These are phyloP conservation scores for Menidia menidia DNA, from an alignment of 2,797 vertebrate species.

Conservation along the genomic window DNA sequence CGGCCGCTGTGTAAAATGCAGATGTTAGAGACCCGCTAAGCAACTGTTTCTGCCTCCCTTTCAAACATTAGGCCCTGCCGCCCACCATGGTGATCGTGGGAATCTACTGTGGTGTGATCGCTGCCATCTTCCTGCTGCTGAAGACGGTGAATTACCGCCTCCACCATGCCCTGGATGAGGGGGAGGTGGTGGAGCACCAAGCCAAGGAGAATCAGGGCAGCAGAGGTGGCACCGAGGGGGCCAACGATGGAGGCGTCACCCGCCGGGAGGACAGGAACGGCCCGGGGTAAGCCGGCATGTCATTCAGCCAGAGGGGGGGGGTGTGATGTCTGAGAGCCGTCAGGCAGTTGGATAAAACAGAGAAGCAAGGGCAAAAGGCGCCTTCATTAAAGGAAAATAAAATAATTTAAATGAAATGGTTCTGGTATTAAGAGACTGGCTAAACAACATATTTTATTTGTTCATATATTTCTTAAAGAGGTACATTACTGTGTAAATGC, in stretches of 20 bases:
- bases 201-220: constrained; percentile 86
- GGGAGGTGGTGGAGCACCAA: constrained; percentile 93
- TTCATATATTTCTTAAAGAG: too few relatives aligned
- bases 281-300: constrained; percentile 87
- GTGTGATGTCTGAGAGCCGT: constrained; percentile 11
- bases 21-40: not conserved
- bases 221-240: constrained; percentile 85
- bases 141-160: constrained; percentile 98
- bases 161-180: constrained; percentile 96
- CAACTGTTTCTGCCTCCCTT: not conserved
- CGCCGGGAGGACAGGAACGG: constrained; percentile 94
- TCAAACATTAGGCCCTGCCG: constrained; percentile 88
- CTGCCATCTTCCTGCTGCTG: constrained; percentile 93
- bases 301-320: not conserved
- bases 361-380: too few relatives aligned
- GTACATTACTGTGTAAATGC: too few relatives aligned
- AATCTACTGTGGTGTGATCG: constrained; percentile 97
- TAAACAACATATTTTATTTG: too few relatives aligned
- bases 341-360: too few relatives aligned
- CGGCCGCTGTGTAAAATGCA: too few relatives aligned
- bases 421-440: too few relatives aligned
- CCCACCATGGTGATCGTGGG: constrained; percentile 97
- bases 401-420: too few relatives aligned
- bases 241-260: constrained; percentile 78
- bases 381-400: too few relatives aligned